These are phyloP conservation scores for Trichopria drosophilae DNA, from an alignment of 2,888 invertebrate genomes.

Conservation along the genomic window DNA sequence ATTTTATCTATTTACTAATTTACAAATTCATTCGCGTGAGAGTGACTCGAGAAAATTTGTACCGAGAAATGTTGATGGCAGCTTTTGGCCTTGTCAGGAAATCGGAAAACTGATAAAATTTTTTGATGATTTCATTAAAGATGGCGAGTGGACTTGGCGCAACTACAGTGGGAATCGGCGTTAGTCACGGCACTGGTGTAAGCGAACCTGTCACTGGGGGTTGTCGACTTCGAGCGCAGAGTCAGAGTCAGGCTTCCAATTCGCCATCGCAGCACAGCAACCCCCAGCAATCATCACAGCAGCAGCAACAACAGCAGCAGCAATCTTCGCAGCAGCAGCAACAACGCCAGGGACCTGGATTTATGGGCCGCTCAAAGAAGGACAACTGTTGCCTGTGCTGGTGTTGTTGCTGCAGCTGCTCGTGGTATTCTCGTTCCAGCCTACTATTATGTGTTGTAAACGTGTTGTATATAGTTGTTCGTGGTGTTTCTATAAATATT, in stretches of 20 bases:
- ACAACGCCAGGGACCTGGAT: conserved; percentile 59
- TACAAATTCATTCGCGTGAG: too few relatives aligned
- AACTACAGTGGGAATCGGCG: conserved; percentile 55
- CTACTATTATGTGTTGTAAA: neutral
- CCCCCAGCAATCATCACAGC: conserved; percentile 41
- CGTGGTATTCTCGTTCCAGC: conserved; percentile 61
- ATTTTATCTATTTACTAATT: too few relatives aligned
- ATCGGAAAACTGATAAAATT: neutral
- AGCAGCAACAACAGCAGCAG: conserved; percentile 46
- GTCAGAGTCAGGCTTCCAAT: conserved; percentile 48
- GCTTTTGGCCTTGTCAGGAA: too few relatives aligned
- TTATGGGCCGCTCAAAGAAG: conserved; percentile 62
- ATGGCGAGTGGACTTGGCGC: conserved; percentile 57
- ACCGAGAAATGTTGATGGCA: too few relatives aligned
- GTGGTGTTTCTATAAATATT: too few relatives aligned
- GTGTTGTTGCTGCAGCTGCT: conserved; percentile 66
- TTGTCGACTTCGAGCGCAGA: conserved; percentile 54
- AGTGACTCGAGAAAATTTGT: too few relatives aligned
- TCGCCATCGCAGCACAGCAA: conserved; percentile 43
- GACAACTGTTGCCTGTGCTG: conserved; percentile 67
- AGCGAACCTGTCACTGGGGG: conserved; percentile 36
- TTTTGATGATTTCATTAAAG: conserved; percentile 46
- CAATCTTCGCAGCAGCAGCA: conserved; percentile 40
- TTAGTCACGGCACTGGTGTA: conserved; percentile 49
- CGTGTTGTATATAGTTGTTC: too few relatives aligned